phyloP scores from a whole-genome alignment of 2,113 vertebrate genomes.

The Upupa epops region DNA sequence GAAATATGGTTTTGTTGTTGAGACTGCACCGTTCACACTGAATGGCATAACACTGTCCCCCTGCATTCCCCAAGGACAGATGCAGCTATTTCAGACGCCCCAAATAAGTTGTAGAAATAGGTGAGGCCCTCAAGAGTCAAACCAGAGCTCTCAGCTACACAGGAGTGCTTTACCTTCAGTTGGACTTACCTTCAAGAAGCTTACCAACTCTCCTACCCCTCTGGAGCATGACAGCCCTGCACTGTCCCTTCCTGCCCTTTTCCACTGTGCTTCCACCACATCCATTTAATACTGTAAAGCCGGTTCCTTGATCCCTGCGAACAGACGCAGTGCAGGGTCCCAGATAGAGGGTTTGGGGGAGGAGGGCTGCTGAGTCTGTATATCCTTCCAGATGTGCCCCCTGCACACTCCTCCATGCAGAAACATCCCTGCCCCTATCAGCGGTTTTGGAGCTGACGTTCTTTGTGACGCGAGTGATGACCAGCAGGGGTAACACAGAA shows the following conservation, averaged over 20 bases:
- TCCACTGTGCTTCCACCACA: background rate
- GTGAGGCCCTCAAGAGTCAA: background rate
- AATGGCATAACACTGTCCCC: background rate
- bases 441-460: constrained; percentile 56
- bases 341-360: background rate
- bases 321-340: background rate
- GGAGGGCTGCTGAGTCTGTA: constrained; percentile 70
- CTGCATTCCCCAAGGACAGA: background rate
- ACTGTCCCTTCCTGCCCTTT: background rate
- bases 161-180: background rate
- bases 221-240: background rate
- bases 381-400: constrained; percentile 71
- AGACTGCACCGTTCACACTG: background rate
- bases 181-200: background rate
- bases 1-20: background rate
- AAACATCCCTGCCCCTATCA: constrained; percentile 60
- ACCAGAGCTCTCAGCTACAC: background rate
- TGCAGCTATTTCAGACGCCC: background rate
- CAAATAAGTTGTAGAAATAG: background rate
- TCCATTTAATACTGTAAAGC: background rate
- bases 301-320: background rate
- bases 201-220: background rate
- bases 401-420: constrained; percentile 37
- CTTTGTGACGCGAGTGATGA: background rate
- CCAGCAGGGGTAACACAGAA: rapidly evolving